phyloP scores from a whole-genome alignment of 2,113 vertebrate species.

The Nesoenas mayeri region DNA sequence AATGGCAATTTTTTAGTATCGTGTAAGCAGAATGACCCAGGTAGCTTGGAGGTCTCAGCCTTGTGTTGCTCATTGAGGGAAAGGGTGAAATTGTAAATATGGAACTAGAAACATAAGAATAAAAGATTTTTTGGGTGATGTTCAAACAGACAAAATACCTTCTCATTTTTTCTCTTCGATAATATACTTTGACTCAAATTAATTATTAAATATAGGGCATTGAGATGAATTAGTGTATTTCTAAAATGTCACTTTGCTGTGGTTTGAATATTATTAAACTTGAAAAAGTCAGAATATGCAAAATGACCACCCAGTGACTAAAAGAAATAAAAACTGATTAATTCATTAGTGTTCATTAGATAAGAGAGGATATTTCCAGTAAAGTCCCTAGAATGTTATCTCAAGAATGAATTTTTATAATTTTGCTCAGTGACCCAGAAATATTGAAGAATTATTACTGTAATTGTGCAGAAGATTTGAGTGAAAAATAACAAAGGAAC shows the following conservation, averaged over 20 bases:
- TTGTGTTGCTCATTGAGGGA: background rate
- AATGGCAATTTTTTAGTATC: background rate
- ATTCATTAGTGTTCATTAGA: conserved; percentile 2
- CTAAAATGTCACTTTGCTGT: background rate
- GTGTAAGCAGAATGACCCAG: background rate
- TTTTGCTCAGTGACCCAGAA: conserved; percentile 23
- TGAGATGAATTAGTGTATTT: background rate
- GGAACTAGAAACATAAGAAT: background rate
- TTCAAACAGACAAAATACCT: background rate
- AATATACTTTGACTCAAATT: background rate
- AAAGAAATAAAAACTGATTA: background rate
- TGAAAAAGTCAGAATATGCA: conserved; percentile 4
- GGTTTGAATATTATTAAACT: background rate
- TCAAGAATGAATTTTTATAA: background rate
- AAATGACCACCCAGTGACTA: background rate
- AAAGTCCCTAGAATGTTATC: background rate
- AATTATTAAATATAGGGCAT: background rate
- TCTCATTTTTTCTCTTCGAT: background rate
- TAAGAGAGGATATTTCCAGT: background rate
- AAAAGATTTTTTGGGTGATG: background rate
- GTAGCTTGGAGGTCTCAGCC: background rate
- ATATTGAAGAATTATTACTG: background rate
- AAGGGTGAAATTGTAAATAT: background rate
- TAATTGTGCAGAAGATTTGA: background rate
- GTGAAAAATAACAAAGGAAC: background rate